Evolutionary conservation across 2,113 vertebrate species (phyloP).

Genomic region (Poeciliopsis occidentalis): DNA sequence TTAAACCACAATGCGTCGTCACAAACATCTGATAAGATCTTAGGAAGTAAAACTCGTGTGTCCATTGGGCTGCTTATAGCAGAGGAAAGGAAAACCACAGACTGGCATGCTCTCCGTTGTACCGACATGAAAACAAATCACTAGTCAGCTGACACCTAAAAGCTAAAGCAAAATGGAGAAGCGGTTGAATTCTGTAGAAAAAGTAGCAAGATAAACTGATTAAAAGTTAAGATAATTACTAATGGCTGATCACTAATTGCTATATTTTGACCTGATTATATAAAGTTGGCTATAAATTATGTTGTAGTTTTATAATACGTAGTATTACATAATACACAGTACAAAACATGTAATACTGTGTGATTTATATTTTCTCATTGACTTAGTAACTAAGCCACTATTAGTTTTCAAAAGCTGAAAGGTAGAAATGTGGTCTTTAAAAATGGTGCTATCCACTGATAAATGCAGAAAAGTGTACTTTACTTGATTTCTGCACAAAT

Average conservation of each 20-base stretch:
- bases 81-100: background rate
- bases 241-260: background rate
- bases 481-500: background rate
- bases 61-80: background rate
- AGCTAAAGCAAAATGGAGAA: background rate
- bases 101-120: background rate
- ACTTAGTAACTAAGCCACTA: background rate
- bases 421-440: background rate
- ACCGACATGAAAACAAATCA: background rate
- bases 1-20: background rate
- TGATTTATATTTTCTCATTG: background rate
- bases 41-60: background rate
- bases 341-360: no score
- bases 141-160: background rate
- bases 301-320: background rate
- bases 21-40: background rate
- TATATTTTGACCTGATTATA: background rate
- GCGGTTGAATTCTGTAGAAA: no score
- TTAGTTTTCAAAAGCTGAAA: background rate
- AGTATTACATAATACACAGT: no score
- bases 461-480: background rate
- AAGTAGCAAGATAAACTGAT: background rate
- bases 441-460: background rate
- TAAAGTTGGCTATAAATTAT: background rate
- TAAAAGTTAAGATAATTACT: background rate